Conservation (phyloP, 2,113 vertebrate species). For the Mystacornis crossleyi region DNA sequence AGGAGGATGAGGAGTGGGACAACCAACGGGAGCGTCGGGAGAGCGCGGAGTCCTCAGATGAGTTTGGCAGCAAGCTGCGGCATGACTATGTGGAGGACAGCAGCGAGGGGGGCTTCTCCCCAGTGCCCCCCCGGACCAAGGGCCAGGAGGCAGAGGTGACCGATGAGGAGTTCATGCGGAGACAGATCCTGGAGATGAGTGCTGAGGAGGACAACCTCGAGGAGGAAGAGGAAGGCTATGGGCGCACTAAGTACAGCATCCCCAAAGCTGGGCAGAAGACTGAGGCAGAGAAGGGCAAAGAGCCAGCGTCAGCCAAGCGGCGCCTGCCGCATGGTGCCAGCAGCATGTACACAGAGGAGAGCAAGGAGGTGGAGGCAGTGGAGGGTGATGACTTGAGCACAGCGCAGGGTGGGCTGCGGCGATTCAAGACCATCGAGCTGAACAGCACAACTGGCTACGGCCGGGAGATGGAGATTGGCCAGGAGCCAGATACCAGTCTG, state of each 20-base stretch:
- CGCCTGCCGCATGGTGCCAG: constrained; percentile 84
- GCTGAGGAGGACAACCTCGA: constrained; percentile 93
- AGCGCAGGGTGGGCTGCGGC: constrained; percentile 89
- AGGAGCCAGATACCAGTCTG: constrained; percentile 84
- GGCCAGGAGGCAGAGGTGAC: constrained; percentile 81
- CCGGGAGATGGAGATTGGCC: constrained; percentile 87
- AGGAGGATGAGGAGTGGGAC: constrained; percentile 93
- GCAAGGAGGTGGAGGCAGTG: constrained; percentile 71
- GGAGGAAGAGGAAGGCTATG: constrained; percentile 83
- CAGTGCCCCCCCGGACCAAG: constrained; percentile 82
- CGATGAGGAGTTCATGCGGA: constrained; percentile 97
- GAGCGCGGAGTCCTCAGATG: constrained; percentile 88
- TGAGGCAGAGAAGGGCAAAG: constrained; percentile 84
- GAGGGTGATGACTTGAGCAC: constrained; percentile 82
- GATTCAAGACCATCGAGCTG: constrained; percentile 97
- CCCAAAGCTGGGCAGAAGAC: constrained; percentile 82
- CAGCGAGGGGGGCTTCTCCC: constrained; percentile 92
- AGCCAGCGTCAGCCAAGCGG: constrained; percentile 70
- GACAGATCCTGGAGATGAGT: constrained; percentile 97
- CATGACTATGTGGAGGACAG: constrained; percentile 97
- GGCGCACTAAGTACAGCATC: constrained; percentile 61
- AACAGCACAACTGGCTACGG: constrained; percentile 91
- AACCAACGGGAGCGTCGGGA: constrained; percentile 80
- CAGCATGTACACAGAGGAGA: constrained; percentile 86
- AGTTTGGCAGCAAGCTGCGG: constrained; percentile 92